phyloP scores from a whole-genome alignment of 2,113 vertebrate genomes.

The Larimichthys crocea region DNA sequence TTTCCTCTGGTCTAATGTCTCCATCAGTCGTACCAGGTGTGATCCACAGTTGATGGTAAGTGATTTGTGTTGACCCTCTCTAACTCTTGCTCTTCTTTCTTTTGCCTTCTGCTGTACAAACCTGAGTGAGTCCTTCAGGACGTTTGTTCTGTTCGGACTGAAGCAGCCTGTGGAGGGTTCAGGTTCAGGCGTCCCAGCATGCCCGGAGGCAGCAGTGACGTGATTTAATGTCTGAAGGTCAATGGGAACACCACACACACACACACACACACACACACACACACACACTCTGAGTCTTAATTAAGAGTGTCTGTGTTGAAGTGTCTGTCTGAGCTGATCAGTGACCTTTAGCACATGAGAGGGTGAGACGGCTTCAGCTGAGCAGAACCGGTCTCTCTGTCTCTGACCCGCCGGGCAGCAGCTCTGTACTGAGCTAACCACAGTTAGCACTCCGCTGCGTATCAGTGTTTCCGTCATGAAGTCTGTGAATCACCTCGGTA shows the following conservation, averaged over 20 bases:
- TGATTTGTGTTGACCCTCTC: too few species aligned
- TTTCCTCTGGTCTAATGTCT: too few species aligned
- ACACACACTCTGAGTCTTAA: constrained; percentile 30
- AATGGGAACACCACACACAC: background rate
- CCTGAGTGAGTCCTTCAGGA: background rate
- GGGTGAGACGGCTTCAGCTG: constrained; percentile 16
- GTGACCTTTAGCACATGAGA: constrained; percentile 43
- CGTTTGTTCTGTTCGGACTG: too few species aligned
- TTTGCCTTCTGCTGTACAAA: background rate
- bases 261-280: constrained; percentile 12
- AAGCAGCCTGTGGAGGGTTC: background rate
- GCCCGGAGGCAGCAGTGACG: constrained; percentile 11
- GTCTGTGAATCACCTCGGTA: too few species aligned
- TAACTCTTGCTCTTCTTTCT: too few species aligned
- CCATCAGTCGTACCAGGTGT: too few species aligned
- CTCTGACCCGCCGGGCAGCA: background rate
- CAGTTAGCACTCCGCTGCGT: too few species aligned
- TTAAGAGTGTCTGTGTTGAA: constrained; percentile 17
- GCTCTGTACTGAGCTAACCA: too few species aligned
- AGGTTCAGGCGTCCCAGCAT: constrained; percentile 24
- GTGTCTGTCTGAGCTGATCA: constrained; percentile 33
- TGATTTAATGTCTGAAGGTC: constrained; percentile 43
- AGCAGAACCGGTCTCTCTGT: background rate
- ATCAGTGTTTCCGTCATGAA: too few species aligned
- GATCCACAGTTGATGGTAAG: too few species aligned